These are phyloP conservation scores for Anarhynchus alexandrinus DNA, from an alignment of 2,113 vertebrate species.

Conservation along the genomic window DNA sequence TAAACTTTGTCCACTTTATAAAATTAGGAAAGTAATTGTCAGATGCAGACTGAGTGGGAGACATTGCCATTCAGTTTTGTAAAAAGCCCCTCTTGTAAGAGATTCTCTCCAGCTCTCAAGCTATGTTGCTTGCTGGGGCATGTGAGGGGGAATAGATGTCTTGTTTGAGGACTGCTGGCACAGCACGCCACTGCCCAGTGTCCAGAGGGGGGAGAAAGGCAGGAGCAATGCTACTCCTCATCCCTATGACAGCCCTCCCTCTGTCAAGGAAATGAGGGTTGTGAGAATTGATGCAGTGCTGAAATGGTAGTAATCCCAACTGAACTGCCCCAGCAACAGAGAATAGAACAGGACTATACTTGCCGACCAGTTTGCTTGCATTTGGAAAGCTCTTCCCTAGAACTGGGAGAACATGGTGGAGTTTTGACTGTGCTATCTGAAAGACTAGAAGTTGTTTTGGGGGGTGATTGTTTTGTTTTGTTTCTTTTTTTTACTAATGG, in stretches of 20 bases:
- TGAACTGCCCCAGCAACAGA: neutral
- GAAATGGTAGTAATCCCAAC: neutral
- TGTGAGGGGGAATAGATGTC: accelerated
- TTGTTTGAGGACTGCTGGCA: neutral
- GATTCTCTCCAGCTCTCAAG: neutral
- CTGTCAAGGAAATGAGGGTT: neutral
- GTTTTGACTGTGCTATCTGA: neutral
- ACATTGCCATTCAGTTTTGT: neutral
- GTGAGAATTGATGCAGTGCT: neutral
- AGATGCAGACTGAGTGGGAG: neutral
- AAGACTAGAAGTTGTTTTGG: neutral
- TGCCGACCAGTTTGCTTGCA: neutral
- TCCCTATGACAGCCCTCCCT: neutral
- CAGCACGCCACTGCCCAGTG: neutral
- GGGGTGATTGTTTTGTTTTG: neutral
- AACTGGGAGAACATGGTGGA: neutral
- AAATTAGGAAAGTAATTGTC: neutral
- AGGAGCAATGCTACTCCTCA: neutral
- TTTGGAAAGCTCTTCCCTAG: neutral
- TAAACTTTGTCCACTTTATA: neutral
- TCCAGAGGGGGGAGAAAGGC: neutral
- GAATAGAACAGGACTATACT: neutral
- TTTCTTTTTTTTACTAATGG: neutral
- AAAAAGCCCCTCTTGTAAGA: neutral
- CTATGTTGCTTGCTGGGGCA: accelerated